Conservation (phyloP, 2,888 invertebrate genomes). For the Nephrotoma guestfalica region DNA sequence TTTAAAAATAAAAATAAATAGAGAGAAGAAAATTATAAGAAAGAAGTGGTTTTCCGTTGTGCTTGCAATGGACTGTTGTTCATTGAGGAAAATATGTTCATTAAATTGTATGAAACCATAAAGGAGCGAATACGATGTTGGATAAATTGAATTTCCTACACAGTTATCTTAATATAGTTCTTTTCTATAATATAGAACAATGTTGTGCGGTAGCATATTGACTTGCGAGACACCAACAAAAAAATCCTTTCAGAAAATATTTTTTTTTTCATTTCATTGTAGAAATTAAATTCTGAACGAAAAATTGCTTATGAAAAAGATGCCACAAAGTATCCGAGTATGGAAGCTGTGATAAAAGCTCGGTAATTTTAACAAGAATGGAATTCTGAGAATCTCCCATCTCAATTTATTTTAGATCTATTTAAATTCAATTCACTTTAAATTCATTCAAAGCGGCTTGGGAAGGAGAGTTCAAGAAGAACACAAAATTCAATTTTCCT, state of each 20-base stretch:
- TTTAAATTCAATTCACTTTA: too few relatives aligned
- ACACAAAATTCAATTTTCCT: too few relatives aligned
- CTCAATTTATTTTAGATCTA: too few relatives aligned
- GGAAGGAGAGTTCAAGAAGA: too few relatives aligned
- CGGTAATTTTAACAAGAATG: too few relatives aligned
- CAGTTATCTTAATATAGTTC: background rate
- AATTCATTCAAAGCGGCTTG: too few relatives aligned
- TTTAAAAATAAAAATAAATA: background rate
- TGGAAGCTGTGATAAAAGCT: too few relatives aligned
- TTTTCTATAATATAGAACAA: background rate
- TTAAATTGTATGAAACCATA: background rate
- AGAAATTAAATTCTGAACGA: too few relatives aligned
- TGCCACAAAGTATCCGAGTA: too few relatives aligned
- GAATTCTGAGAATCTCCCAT: too few relatives aligned
- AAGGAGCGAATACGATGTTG: background rate
- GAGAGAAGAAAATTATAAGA: background rate
- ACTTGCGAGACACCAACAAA: background rate
- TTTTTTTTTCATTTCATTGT: background rate
- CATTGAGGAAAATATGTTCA: background rate
- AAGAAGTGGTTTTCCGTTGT: background rate
- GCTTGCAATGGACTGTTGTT: background rate
- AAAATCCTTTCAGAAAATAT: background rate
- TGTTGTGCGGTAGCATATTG: background rate
- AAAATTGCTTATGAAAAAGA: too few relatives aligned
- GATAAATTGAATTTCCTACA: background rate